Evolutionary conservation across 2,888 invertebrate species (phyloP).

Genomic region (Drosophila demipolita): DNA sequence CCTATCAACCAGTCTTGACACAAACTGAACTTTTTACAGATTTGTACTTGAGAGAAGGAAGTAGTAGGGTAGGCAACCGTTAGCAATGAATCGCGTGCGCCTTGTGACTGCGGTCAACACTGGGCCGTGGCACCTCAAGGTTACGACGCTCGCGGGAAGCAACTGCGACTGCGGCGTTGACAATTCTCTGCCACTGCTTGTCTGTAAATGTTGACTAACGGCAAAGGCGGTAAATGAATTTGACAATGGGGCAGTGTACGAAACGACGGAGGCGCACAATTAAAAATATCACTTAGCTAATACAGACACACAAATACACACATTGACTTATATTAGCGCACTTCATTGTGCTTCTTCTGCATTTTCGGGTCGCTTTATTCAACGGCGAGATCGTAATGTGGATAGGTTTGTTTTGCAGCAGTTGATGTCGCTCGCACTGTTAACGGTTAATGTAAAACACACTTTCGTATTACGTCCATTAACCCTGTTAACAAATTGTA

Average conservation of each 20-base stretch:
- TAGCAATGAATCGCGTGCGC: slow-evolving; percentile 46
- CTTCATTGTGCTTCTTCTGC: slow-evolving; percentile 39
- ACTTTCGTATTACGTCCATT: slow-evolving; percentile 7
- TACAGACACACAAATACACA: slow-evolving; percentile 40
- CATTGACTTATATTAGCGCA: slow-evolving; percentile 26
- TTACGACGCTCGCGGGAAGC: slow-evolving; percentile 35
- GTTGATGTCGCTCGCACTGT: slow-evolving; percentile 12
- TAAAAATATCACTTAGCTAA: slow-evolving; percentile 77
- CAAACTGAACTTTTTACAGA: slow-evolving; percentile 18
- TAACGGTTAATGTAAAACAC: slow-evolving; percentile 7
- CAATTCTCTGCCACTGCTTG: slow-evolving; percentile 29
- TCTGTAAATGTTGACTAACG: slow-evolving; percentile 54
- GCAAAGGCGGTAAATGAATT: slow-evolving; percentile 53
- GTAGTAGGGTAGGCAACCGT: slow-evolving; percentile 25
- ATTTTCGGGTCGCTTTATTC: slow-evolving; percentile 19
- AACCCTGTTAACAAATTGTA: slow-evolving; percentile 57
- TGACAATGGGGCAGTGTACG: slow-evolving; percentile 37
- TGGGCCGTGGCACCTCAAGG: slow-evolving; percentile 58
- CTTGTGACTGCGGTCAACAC: slow-evolving; percentile 49
- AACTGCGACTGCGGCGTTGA: slow-evolving; percentile 30
- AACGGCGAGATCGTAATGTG: slow-evolving; percentile 13
- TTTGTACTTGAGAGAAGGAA: slow-evolving; percentile 25
- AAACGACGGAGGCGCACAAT: slow-evolving; percentile 52
- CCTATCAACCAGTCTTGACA: slow-evolving; percentile 47
- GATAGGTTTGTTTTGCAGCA: slow-evolving; percentile 6